Evolutionary conservation across 2,113 vertebrate species (phyloP).

Genomic region (Calypte anna): DNA sequence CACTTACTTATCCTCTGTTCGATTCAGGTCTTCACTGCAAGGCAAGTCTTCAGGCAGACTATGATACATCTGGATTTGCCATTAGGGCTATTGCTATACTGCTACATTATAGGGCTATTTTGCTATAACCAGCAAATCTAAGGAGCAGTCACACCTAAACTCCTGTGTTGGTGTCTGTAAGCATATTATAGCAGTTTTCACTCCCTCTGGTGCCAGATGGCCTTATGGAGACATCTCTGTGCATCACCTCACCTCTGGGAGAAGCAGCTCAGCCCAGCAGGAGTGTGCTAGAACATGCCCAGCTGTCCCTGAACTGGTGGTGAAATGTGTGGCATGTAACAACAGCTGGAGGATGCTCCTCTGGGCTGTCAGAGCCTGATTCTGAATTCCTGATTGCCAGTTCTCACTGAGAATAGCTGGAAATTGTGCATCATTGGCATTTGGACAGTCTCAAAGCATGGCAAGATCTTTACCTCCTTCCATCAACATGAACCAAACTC

Average conservation of each 20-base stretch:
- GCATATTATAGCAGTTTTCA: not conserved
- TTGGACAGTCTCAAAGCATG: not conserved
- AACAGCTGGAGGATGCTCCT: not conserved
- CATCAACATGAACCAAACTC: not conserved
- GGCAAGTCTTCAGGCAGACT: not conserved
- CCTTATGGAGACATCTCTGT: not conserved
- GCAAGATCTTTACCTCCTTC: not conserved
- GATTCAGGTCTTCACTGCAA: not conserved
- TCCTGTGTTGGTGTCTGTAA: accelerated
- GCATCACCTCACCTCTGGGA: not conserved
- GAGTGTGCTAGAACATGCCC: not conserved
- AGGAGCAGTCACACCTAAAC: not conserved
- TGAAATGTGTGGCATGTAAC: not conserved
- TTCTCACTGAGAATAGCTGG: not conserved
- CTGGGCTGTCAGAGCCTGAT: not conserved
- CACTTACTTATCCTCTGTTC: not conserved
- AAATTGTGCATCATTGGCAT: not conserved
- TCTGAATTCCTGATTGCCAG: not conserved
- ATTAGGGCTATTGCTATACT: too few species aligned
- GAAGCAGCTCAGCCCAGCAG: not conserved
- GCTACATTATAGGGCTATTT: too few species aligned
- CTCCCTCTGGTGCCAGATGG: not conserved
- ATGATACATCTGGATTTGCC: not conserved
- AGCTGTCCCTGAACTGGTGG: not conserved
- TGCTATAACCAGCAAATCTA: not conserved